Percentiles rank a stretch among this genome's conserved stretches.
Evolutionary conservation across 2,888 invertebrate genomes (phyloP).

Genomic region (Zygaena filipendulae): DNA sequence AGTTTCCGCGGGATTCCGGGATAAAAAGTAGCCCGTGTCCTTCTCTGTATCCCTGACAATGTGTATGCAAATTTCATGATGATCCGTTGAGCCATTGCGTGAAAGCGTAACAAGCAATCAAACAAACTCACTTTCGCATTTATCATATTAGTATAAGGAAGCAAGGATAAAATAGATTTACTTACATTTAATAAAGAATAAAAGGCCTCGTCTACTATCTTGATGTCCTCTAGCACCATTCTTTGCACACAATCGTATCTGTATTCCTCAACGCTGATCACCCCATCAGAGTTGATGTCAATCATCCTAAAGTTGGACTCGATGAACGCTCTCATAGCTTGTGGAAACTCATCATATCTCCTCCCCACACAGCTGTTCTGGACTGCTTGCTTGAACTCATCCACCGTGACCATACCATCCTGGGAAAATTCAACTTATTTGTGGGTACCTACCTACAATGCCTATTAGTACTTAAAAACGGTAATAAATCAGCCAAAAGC

Average conservation of each 20-base stretch:
- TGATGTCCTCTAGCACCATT: slow-evolving; percentile 81
- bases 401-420: slow-evolving; percentile 85
- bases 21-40: too few relatives aligned
- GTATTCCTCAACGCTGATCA: slow-evolving; percentile 83
- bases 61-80: too few relatives aligned
- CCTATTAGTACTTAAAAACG: too few relatives aligned
- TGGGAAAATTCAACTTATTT: slow-evolving; percentile 42
- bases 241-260: slow-evolving; percentile 85
- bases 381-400: slow-evolving; percentile 84
- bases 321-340: slow-evolving; percentile 88
- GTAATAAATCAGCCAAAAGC: too few relatives aligned
- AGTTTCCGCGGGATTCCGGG: too few relatives aligned
- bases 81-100: too few relatives aligned
- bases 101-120: too few relatives aligned
- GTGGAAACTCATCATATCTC: slow-evolving; percentile 82
- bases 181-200: slow-evolving; percentile 80
- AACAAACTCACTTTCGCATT: too few relatives aligned
- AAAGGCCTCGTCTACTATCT: slow-evolving; percentile 81
- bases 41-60: too few relatives aligned
- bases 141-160: too few relatives aligned
- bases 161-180: too few relatives aligned
- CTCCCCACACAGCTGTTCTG: slow-evolving; percentile 83
- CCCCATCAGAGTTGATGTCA: slow-evolving; percentile 83
- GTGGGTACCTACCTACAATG: too few relatives aligned
- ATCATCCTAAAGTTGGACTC: slow-evolving; percentile 86